Conservation (phyloP, 2,888 invertebrate species). For the Linhomoeus sp. region DNA sequence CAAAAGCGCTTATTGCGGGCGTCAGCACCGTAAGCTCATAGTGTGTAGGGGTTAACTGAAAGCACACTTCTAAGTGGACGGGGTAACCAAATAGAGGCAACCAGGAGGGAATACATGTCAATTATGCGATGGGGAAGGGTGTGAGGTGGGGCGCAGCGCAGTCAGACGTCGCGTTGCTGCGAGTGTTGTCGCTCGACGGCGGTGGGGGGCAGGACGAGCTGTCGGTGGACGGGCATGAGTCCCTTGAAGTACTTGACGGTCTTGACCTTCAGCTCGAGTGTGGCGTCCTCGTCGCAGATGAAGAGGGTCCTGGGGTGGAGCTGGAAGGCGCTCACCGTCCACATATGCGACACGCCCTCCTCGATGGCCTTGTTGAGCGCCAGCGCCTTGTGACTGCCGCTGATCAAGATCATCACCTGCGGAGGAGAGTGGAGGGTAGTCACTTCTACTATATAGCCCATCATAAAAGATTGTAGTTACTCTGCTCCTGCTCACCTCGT, state of each 20-base stretch:
- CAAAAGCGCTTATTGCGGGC: no score
- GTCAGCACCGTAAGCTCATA: no score
- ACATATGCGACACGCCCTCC: conserved; percentile 97
- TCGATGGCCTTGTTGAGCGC: conserved; percentile 94
- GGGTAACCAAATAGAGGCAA: no score
- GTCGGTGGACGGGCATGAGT: conserved; percentile 26
- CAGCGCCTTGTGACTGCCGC: conserved; percentile 83
- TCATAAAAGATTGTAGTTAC: background rate
- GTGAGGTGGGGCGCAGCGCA: no score
- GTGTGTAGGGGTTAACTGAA: no score
- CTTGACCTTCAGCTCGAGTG: conserved; percentile 68
- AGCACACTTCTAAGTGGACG: no score
- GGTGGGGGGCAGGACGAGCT: conserved; percentile 16
- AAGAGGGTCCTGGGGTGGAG: conserved; percentile 65
- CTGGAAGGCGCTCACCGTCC: conserved; percentile 97
- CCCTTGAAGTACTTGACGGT: conserved; percentile 93
- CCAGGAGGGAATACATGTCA: no score
- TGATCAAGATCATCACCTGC: conserved; percentile 85
- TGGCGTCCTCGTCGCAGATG: conserved; percentile 92
- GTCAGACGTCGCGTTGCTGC: no score
- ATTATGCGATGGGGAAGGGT: no score
- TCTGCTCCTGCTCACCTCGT: conserved; percentile 60
- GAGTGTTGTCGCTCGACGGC: no score
- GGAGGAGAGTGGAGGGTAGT: no score
- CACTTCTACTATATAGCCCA: no score